Conservation (phyloP, 2,888 invertebrate species). For the Ochropleura plecta region DNA sequence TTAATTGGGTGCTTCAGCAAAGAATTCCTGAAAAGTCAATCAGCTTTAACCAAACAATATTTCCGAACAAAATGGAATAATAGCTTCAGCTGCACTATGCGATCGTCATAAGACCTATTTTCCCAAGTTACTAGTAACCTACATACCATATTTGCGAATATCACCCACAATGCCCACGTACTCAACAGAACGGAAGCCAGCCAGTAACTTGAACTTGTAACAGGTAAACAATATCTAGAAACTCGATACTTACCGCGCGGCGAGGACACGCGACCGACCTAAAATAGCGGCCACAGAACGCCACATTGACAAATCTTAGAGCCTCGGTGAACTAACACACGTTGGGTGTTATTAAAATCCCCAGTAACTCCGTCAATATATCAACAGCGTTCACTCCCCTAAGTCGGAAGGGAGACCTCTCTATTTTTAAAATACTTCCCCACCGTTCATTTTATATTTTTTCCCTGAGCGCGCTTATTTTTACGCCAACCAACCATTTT, state of each 20-base stretch:
- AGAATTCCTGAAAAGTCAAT: conserved; percentile 19
- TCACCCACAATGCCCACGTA: conserved; percentile 18
- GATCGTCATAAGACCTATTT: neutral
- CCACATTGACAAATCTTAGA: conserved; percentile 90
- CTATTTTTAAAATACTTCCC: conserved; percentile 90
- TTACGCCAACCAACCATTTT: conserved; percentile 78
- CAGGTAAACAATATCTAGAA: conserved; percentile 86
- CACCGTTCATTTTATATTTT: conserved; percentile 88
- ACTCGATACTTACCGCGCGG: conserved; percentile 74
- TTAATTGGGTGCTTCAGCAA: conserved; percentile 37
- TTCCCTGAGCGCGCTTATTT: conserved; percentile 84
- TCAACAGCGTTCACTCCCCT: conserved; percentile 86
- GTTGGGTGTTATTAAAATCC: conserved; percentile 90
- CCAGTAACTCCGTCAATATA: conserved; percentile 88
- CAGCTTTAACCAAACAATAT: conserved; percentile 1
- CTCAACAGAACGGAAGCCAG: conserved; percentile 71
- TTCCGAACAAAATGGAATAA: too few species aligned
- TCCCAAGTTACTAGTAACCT: neutral
- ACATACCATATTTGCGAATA: conserved; percentile 1
- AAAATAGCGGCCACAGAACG: conserved; percentile 88
- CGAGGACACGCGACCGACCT: conserved; percentile 84
- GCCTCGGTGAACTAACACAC: conserved; percentile 89
- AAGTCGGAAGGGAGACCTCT: conserved; percentile 82
- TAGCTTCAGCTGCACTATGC: too few species aligned
- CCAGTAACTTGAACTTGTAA: conserved; percentile 74